Evolutionary conservation across 2,797 vertebrate species (phyloP), one percentile per base, ranked within the genome.

Genomic region (Danio kyathit): DNA sequence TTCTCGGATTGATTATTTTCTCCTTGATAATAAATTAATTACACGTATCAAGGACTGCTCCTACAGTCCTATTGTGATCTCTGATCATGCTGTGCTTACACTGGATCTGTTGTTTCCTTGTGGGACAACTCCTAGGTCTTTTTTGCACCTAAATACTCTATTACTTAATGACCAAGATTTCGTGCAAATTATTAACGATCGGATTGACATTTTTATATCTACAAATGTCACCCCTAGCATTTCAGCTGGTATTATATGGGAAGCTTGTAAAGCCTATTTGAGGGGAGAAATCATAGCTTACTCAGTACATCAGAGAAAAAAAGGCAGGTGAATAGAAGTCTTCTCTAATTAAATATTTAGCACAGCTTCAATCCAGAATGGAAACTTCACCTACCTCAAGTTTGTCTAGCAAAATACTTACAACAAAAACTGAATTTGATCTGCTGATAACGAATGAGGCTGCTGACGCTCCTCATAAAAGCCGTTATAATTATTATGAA

Each of bases 201-300:
- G n/a, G n/a, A n/a, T n/a, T n/a, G n/a, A n/a, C n/a, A n/a, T n/a
- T n/a, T 73, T 72, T 16, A 19, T 80, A 4, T 72, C 38, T 7
- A 73, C 56, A 41, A 54, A 64, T 79, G 52, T 70, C n/a, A 60
- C 57, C 16, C 52, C 38, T 6, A 14, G 11, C n/a, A 46, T n/a
- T 16, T 70, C 65, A 21, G 54, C 54, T 1, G 65, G 49, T 48
- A 65, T 10, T 40, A 14, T 64, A n/a, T 64, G 61, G 61, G 40
- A 65, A 44, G 17, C 14, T 65, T 54, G 63, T 14, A 11, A 59
- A 59, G 17, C 41, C 7, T 69, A 48, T 13, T 13, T 70, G 48
- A 40, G 41, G 46, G 65, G 54, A 46, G 43, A 69, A 29, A 67
- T 78, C 38, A 69, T 67, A 78, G 69, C 38, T 17, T 78, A 19